phyloP scores from a whole-genome alignment of 2,113 vertebrate species.

The Synodontis membranacea region DNA sequence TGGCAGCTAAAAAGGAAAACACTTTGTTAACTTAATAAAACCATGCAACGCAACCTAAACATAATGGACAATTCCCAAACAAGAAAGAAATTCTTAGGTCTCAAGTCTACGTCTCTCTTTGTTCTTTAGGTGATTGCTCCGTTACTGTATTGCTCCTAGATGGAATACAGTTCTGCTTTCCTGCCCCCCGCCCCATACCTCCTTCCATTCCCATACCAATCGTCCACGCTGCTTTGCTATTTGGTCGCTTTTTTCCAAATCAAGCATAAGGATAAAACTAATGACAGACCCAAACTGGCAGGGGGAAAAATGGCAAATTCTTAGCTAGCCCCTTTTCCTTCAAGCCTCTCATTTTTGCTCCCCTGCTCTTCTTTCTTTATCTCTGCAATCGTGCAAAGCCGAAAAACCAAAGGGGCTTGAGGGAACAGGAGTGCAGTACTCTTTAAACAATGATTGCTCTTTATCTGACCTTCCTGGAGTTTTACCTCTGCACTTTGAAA shows the following conservation, averaged over 20 bases:
- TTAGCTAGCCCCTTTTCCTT: background rate
- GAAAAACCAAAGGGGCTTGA: slow-evolving; percentile 2
- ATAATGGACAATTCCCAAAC: slow-evolving; percentile 1
- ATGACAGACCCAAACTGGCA: background rate
- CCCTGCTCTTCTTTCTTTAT: background rate
- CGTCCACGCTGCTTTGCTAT: slow-evolving; percentile 41
- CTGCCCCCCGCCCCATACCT: slow-evolving; percentile 54
- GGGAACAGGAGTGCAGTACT: slow-evolving; percentile 27
- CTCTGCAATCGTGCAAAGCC: background rate
- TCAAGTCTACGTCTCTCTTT: slow-evolving; percentile 27
- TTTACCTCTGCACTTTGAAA: slow-evolving; percentile 21
- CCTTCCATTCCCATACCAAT: slow-evolving; percentile 48
- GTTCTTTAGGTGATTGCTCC: slow-evolving; percentile 34
- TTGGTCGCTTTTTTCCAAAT: slow-evolving; percentile 66
- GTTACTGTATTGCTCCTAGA: slow-evolving; percentile 69
- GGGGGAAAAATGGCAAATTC: slow-evolving; percentile 8
- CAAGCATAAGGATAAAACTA: slow-evolving; percentile 36
- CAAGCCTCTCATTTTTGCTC: background rate
- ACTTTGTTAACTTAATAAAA: slow-evolving; percentile 33
- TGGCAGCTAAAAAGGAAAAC: slow-evolving; percentile 19
- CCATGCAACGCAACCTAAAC: slow-evolving; percentile 11
- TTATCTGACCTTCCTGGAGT: slow-evolving; percentile 58
- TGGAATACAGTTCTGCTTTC: slow-evolving; percentile 61
- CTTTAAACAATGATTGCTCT: slow-evolving; percentile 57
- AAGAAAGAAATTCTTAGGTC: slow-evolving; percentile 42